Evolutionary conservation across 2,113 vertebrate genomes (phyloP).

Genomic region (Cebus imitator): DNA sequence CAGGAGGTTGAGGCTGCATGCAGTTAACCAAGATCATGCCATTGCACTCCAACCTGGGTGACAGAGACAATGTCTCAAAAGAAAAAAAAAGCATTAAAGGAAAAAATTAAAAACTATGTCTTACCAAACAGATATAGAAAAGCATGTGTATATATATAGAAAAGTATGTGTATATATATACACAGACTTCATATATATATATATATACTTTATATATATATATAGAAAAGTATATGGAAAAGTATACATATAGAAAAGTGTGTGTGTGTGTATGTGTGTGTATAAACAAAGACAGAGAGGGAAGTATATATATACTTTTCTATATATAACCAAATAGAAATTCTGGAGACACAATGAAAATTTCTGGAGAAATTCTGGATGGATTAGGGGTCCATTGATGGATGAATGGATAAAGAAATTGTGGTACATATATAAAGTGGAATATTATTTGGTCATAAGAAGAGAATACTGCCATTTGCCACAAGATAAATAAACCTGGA

Average conservation of each 20-base stretch:
- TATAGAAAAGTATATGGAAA: neutral
- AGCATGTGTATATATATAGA: no score
- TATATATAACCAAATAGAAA: neutral
- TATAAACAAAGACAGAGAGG: no score
- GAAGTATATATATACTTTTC: no score
- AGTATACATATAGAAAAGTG: neutral
- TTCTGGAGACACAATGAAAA: neutral
- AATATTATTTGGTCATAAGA: neutral
- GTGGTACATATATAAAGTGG: neutral
- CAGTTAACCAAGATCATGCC: no score
- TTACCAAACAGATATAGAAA: neutral
- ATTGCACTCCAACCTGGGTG: no score
- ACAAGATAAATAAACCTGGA: neutral
- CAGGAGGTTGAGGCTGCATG: no score
- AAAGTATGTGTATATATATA: no score
- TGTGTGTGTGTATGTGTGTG: no score
- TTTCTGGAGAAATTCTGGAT: neutral
- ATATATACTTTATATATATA: no score
- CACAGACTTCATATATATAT: no score
- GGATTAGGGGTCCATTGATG: neutral
- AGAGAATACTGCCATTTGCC: neutral
- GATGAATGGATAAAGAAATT: neutral
- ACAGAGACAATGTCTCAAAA: no score
- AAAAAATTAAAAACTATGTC: neutral
- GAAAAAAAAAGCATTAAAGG: no score